phyloP scores from a whole-genome alignment of 2,113 vertebrate species.

The Gallinago undulata region DNA sequence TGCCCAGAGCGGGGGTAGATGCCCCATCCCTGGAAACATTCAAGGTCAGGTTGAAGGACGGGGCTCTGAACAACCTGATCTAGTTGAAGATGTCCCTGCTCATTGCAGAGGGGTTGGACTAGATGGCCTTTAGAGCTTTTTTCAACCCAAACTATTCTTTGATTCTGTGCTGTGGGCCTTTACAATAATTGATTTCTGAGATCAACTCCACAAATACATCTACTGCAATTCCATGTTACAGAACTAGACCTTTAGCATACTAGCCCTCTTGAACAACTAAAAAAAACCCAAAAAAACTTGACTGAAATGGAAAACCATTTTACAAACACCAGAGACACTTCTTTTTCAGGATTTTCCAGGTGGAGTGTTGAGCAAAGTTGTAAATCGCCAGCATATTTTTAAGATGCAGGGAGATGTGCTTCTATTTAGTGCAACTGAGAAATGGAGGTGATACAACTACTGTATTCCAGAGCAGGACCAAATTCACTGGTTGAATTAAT shows the following conservation, averaged over 20 bases:
- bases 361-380: rapidly evolving
- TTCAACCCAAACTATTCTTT: not conserved
- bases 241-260: not conserved
- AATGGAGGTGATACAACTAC: not conserved
- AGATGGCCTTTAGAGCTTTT: not conserved
- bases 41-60: not conserved
- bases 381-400: not conserved
- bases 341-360: not conserved
- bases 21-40: not conserved
- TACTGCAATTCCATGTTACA: not conserved
- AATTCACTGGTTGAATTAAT: not conserved
- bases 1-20: not conserved
- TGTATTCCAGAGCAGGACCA: not conserved
- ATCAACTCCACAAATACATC: not conserved
- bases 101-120: not conserved
- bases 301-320: not conserved
- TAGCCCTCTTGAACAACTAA: not conserved
- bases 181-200: not conserved
- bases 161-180: not conserved
- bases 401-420: not conserved
- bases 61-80: not conserved
- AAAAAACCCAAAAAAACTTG: not conserved
- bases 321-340: not conserved
- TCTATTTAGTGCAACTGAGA: not conserved
- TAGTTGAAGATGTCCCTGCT: not conserved